Evolutionary conservation across 1,140 invertebrate genomes (phyloP).

Genomic region (Tyrophagus putrescentiae): DNA sequence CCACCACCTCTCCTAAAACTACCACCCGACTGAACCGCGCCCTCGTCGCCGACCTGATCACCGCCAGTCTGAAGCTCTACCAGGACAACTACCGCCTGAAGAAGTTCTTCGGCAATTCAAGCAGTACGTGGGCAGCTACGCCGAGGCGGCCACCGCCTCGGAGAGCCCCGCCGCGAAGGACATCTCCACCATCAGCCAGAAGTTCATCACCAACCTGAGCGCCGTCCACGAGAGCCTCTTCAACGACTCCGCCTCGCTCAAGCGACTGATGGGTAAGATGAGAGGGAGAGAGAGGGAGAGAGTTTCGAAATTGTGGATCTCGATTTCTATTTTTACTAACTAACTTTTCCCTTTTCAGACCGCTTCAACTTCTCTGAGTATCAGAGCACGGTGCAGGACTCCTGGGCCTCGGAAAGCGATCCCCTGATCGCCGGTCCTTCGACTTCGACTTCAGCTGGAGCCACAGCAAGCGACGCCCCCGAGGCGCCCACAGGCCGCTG

Average conservation of each 20-base stretch:
- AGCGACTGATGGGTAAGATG: neutral
- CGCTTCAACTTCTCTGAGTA: too few species aligned
- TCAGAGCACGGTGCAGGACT: too few species aligned
- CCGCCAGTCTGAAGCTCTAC: neutral
- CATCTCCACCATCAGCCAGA: too few species aligned
- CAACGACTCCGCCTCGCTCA: neutral
- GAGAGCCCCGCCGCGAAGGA: neutral
- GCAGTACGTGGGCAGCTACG: neutral
- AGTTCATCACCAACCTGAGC: neutral
- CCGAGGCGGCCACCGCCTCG: neutral
- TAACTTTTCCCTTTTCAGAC: too few species aligned
- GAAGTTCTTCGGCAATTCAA: slow-evolving; percentile 1
- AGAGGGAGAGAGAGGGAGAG: too few species aligned
- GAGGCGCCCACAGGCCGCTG: neutral
- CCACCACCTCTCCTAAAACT: neutral
- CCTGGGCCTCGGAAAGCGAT: too few species aligned
- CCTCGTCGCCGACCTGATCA: neutral
- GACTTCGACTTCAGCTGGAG: neutral
- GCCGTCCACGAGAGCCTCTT: neutral
- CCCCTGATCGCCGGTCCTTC: neutral
- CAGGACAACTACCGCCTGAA: slow-evolving; percentile 3
- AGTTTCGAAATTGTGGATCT: too few species aligned
- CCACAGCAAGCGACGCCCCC: neutral
- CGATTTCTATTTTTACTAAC: too few species aligned
- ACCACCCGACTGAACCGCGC: neutral